Percentiles rank a stretch among this genome's conserved stretches.
Evolutionary conservation across 2,113 vertebrate species (phyloP).

Genomic region (Odobenus rosmarus): DNA sequence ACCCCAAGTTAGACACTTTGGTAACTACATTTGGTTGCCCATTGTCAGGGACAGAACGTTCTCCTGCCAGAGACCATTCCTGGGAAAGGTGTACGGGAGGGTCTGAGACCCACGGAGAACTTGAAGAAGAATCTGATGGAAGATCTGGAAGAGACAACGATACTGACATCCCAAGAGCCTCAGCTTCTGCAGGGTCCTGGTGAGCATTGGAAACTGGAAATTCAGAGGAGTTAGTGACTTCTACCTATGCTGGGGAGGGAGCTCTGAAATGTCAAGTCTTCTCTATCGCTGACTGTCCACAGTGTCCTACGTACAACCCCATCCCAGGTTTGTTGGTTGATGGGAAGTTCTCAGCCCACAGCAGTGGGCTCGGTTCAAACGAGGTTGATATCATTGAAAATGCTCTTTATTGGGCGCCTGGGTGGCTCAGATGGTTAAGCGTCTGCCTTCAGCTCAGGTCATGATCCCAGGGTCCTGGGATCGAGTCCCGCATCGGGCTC

Average conservation of each 20-base stretch:
- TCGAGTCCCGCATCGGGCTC: no score
- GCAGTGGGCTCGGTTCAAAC: background rate
- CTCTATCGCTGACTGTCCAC: no score
- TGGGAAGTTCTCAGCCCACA: background rate
- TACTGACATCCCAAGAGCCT: background rate
- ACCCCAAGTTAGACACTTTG: rapidly evolving
- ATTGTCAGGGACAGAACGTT: background rate
- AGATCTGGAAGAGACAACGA: rapidly evolving
- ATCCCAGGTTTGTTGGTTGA: background rate
- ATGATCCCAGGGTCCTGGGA: no score
- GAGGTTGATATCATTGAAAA: rapidly evolving
- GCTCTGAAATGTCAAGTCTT: no score
- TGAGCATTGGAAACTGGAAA: background rate
- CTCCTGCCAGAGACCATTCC: background rate
- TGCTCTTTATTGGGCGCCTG: background rate
- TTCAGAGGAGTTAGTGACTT: rapidly evolving
- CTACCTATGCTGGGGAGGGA: rapidly evolving
- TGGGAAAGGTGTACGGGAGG: background rate
- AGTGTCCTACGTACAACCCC: rapidly evolving
- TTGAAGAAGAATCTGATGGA: background rate
- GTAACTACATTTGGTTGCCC: background rate
- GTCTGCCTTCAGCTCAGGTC: no score
- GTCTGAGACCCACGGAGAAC: background rate
- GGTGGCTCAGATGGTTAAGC: no score
- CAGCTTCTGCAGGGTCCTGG: background rate